Percentiles rank a stretch among this genome's conserved stretches.
These are phyloP conservation scores for Albula glossodonta DNA, from an alignment of 2,113 vertebrate species.

Conservation along the genomic window DNA sequence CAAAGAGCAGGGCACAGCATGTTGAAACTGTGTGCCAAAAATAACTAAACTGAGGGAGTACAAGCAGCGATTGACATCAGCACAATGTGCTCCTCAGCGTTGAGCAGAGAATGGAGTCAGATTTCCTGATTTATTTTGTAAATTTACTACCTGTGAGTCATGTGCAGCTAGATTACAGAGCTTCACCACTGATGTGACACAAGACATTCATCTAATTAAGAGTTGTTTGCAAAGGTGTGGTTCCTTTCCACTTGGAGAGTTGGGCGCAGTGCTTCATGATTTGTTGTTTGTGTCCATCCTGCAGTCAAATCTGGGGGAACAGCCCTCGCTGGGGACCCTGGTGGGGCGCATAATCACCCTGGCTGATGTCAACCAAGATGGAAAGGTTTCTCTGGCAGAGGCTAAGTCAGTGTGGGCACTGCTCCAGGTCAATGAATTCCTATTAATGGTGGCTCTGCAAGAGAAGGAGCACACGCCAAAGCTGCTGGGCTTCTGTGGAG, in stretches of 20 bases:
- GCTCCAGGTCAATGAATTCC: constrained; percentile 88
- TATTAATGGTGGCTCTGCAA: constrained; percentile 86
- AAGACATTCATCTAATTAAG: not conserved
- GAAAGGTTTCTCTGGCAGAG: constrained; percentile 89
- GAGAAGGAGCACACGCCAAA: constrained; percentile 86
- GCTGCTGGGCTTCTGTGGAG: constrained; percentile 89
- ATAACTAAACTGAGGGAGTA: constrained; percentile 17
- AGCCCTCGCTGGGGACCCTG: constrained; percentile 77
- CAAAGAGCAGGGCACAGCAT: not conserved
- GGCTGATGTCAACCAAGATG: constrained; percentile 87
- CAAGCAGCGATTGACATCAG: not conserved
- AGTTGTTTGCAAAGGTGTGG: not conserved
- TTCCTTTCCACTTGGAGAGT: not conserved
- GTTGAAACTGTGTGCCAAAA: constrained; percentile 10
- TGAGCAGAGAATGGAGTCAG: not conserved
- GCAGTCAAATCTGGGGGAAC: constrained; percentile 88
- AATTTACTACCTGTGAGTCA: not conserved
- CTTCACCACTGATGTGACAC: not conserved
- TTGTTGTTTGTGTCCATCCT: constrained; percentile 16
- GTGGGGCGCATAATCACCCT: constrained; percentile 81
- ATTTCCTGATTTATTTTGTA: not conserved
- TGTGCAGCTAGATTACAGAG: not conserved
- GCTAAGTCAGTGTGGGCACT: constrained; percentile 95
- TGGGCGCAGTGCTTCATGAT: not conserved
- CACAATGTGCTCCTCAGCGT: not conserved